These are phyloP conservation scores for Otis tarda DNA, from an alignment of 2,113 vertebrate species.

Conservation along the genomic window DNA sequence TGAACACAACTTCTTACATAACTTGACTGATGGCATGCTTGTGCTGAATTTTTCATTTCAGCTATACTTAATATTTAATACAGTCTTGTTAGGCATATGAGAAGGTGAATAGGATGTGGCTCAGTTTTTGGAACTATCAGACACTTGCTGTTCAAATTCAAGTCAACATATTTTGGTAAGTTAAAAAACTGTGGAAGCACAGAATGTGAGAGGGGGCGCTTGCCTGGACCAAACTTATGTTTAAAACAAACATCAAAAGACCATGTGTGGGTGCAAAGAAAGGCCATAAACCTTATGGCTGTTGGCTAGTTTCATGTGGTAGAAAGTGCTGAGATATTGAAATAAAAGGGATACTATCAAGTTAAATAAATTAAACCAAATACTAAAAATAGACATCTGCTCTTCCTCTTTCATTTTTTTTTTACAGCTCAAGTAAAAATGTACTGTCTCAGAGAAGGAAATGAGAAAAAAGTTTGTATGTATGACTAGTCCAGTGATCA, in stretches of 20 bases:
- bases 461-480: background rate
- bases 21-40: background rate
- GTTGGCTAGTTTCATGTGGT: background rate
- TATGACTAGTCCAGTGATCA: background rate
- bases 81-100: background rate
- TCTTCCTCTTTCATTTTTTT: background rate
- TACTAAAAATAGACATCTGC: background rate
- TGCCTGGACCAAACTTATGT: background rate
- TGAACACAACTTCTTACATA: background rate
- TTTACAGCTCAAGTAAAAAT: background rate
- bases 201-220: background rate
- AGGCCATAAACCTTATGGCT: background rate
- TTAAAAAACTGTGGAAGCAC: background rate
- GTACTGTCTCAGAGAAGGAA: background rate
- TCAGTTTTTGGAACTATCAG: background rate
- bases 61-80: background rate
- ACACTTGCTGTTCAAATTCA: background rate
- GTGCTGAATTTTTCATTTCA: background rate
- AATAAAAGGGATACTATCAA: background rate
- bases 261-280: background rate
- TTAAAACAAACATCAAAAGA: background rate
- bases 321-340: background rate
- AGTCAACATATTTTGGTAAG: background rate
- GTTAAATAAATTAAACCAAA: background rate
- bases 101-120: background rate